Evolutionary conservation across 2,113 vertebrate species (phyloP), one percentile per base, ranked within the genome.

Genomic region (Phoxinus phoxinus): DNA sequence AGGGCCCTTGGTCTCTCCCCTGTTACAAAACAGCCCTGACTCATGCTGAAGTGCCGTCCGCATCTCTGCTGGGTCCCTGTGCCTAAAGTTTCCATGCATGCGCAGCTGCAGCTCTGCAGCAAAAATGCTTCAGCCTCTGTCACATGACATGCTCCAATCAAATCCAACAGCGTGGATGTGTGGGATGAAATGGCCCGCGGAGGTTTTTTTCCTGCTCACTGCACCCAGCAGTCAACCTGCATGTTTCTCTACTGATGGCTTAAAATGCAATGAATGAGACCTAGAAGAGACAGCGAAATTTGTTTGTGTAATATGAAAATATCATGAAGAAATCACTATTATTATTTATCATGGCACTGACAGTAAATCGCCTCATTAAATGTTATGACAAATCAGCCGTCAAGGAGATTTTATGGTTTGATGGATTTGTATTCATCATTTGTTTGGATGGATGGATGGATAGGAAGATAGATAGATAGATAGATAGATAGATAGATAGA

Each of bases 11-110:
- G 84, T 88, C 88, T 87, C 81, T 84, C 86, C 88, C 85, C 65
- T 85, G 85, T 94, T 93, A 91, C 80, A 86, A 90, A 94, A 94
- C 88, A 90, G 19, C 56, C 87, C 92, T 93, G 92, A 94, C 90
- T 95, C 92, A 92, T 88, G 84, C 83, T 88, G 82, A 69, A 91
- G 86, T 59, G 85, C 76, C 85, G 74, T 86, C 46, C 67, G 83
- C 19, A 56, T 23, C 87, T 90, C 77, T 82, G 6, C 87, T 89
- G 88, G 87, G 89, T 90, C 90, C 73, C 73, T 65, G 87, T 81
- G 88, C 84, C 46, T 15, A 12, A 23, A 46, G 69, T 32, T 59
- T 10, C 27, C 48, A 6, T 5, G 74, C 79, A 81, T 37, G 74
- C 17, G 81, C 84, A 53, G 56, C 74, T 85, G 75, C 46, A 17